phyloP scores from a whole-genome alignment of 2,113 vertebrate species.

The Salvelinus namaycush region DNA sequence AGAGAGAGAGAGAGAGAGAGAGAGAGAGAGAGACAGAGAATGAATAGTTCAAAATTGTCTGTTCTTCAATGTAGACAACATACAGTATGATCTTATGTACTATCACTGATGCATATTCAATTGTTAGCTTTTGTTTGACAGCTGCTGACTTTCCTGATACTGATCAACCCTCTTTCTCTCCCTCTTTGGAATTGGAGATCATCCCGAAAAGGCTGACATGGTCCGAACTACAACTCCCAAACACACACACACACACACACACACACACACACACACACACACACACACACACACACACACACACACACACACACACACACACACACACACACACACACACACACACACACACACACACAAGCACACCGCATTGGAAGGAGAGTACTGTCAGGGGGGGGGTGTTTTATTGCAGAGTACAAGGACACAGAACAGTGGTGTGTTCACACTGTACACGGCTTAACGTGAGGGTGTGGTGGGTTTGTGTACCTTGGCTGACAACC shows the following conservation, averaged over 20 bases:
- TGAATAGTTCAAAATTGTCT: background rate
- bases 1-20: constrained; percentile 11
- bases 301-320: too few relatives aligned
- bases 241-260: constrained; percentile 15
- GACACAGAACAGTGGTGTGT: constrained; percentile 29
- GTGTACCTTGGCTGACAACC: constrained; percentile 38
- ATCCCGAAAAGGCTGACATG: background rate
- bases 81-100: too few relatives aligned
- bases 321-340: too few relatives aligned
- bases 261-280: too few relatives aligned
- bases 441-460: background rate
- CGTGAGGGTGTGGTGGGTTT: constrained; percentile 13
- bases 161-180: background rate
- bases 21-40: too few relatives aligned
- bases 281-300: too few relatives aligned
- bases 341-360: background rate
- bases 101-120: too few relatives aligned
- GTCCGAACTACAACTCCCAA: constrained; percentile 6
- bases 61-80: background rate
- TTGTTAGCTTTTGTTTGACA: too few relatives aligned
- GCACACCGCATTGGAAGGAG: constrained; percentile 10
- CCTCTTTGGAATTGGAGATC: background rate
- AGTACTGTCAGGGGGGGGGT: constrained; percentile 1
- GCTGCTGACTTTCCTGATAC: too few relatives aligned
- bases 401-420: constrained; percentile 25